A percentile compares a stretch with the other conserved stretches of the same genome.
These are phyloP conservation scores for Fregetta grallaria DNA, from an alignment of 2,113 vertebrate species.

Conservation along the genomic window DNA sequence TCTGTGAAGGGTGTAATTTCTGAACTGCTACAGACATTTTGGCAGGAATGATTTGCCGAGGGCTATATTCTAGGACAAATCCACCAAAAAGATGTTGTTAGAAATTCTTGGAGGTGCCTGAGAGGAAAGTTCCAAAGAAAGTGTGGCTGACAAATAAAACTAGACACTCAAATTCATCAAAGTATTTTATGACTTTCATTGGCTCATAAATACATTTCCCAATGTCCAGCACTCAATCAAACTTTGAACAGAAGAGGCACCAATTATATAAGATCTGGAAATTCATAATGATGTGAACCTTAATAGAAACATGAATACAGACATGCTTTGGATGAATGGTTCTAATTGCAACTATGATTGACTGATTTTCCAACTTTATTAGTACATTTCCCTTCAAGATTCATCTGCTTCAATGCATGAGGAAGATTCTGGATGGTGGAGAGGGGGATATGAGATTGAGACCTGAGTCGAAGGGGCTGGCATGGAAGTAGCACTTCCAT, in stretches of 20 bases:
- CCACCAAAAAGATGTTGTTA: neutral
- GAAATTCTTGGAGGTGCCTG: constrained; percentile 12
- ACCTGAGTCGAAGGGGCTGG: neutral
- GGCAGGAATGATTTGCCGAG: neutral
- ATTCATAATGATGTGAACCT: neutral
- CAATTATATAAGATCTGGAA: neutral
- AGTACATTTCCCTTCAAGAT: neutral
- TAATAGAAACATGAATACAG: neutral
- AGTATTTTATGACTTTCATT: neutral
- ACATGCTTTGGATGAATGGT: neutral
- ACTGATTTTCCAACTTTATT: neutral
- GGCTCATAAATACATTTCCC: neutral
- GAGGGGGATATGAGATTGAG: neutral
- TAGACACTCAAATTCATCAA: neutral
- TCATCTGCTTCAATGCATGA: neutral
- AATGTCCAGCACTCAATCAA: neutral
- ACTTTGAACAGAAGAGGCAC: neutral
- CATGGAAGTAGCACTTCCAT: neutral
- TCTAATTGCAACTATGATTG: neutral
- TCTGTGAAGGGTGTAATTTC: constrained; percentile 12
- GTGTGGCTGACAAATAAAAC: neutral
- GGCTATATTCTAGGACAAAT: neutral
- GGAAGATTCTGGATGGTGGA: neutral
- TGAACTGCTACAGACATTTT: constrained; percentile 29
- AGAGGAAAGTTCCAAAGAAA: neutral